Conservation (phyloP, 2,113 vertebrate genomes). For the Nipponia nippon region DNA sequence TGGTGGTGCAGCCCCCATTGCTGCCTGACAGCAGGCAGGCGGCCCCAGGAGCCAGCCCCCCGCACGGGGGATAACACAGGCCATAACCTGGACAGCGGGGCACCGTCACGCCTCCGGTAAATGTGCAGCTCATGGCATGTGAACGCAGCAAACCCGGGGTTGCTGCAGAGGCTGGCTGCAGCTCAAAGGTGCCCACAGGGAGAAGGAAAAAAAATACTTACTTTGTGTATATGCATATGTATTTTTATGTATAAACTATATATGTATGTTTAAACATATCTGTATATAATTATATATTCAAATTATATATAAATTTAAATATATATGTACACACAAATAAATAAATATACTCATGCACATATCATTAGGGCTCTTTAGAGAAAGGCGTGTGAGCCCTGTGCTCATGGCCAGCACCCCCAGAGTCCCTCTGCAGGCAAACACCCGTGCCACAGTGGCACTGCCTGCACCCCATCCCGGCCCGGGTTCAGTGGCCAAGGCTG, state of each 20-base stretch:
- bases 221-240: neutral
- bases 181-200: neutral
- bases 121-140: neutral
- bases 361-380: neutral
- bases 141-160: neutral
- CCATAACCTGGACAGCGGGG: neutral
- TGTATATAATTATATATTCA: neutral
- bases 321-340: neutral
- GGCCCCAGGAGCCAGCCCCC: neutral
- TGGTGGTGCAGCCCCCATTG: neutral
- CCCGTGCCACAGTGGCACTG: rapidly evolving
- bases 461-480: rapidly evolving
- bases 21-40: neutral
- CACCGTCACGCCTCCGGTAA: rapidly evolving
- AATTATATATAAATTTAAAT: neutral
- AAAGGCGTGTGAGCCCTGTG: too few species aligned
- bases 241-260: neutral
- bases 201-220: neutral
- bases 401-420: neutral
- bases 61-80: rapidly evolving
- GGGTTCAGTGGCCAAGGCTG: neutral
- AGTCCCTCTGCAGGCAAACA: neutral
- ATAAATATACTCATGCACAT: neutral
- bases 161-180: neutral
- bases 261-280: neutral